phyloP scores from a whole-genome alignment of 2,797 vertebrate genomes.

The Menidia menidia region DNA sequence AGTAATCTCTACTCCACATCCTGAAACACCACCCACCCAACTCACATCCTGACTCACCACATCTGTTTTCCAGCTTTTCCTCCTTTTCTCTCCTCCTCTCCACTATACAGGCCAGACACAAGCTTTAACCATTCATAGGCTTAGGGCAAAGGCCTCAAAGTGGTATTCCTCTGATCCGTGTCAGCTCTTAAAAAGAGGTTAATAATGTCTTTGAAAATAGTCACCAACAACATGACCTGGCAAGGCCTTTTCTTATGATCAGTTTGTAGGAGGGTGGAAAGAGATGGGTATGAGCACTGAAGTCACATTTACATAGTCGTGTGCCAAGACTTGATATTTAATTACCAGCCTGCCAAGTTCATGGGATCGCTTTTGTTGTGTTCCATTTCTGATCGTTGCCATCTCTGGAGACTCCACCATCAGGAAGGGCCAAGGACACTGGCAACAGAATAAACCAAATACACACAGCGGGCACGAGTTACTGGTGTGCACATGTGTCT shows the following conservation, averaged over 20 bases:
- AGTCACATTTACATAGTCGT: conserved; percentile 56
- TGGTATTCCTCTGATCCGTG: conserved; percentile 57
- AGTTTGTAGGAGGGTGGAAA: conserved; percentile 11
- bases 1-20: conserved; percentile 39
- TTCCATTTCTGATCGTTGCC: conserved; percentile 63
- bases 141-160: conserved; percentile 48
- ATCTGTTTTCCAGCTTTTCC: conserved; percentile 19
- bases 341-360: conserved; percentile 70
- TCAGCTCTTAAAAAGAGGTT: conserved; percentile 62
- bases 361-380: conserved; percentile 58
- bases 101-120: conserved; percentile 27
- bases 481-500: conserved; percentile 57
- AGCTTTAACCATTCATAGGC: conserved; percentile 43
- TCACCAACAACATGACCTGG: conserved; percentile 51
- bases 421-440: conserved; percentile 60
- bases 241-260: conserved; percentile 55
- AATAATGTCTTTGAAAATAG: conserved; percentile 69
- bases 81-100: conserved; percentile 2
- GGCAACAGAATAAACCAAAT: conserved; percentile 34
- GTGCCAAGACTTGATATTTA: conserved; percentile 77
- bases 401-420: conserved; percentile 60
- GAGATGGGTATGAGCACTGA: conserved; percentile 15
- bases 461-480: conserved; percentile 39
- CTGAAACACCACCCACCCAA: conserved; percentile 19
- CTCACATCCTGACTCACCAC: conserved; percentile 34